Base-by-base conservation (phyloP, 2,113 vertebrate species). In the Amphiprion ocellaris region DNA sequence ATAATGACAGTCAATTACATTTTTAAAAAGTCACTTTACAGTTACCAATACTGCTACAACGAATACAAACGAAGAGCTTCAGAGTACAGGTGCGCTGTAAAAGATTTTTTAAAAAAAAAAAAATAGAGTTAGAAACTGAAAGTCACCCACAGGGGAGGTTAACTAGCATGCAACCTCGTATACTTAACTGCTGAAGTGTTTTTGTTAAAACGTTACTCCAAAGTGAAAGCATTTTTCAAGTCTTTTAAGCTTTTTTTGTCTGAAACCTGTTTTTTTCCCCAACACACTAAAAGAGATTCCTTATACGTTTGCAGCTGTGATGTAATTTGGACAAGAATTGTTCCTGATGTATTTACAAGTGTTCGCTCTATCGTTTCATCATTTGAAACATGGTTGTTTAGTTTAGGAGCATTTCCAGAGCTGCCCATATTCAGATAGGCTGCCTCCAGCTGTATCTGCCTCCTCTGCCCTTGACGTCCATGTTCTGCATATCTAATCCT, bases 391-490 rank as follows among this genome's bases (percentile, higher is more conserved):
- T 44, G 67, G 82, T 69, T 91, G 81, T 90, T 86, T 81, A 49
- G 77, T 87, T 85, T 81, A 71, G 24, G 44, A 81, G 74, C 73
- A 54, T 64, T 68, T 88, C 68, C 73, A 89, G 74, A 79, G 69
- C 83, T 55, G 49, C 49, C 53, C 80, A 72, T 86, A 72, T 79
- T 82, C 83, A 83, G 72, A 87, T 82, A 68, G 74, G 71, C 60
- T 84, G 91, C 90, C 89, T 91, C 79, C 68, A 90, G 91, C 90
- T 87, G 73, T 77, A 87, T 92, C 78, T 91, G 86, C 84, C 88
- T 92, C 71, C 69, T 87, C 82, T 92, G 90, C 86, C 89, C 90
- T 92, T 93, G 84, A 92, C 83, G 37, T 89, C 84, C 83, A 91
- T 90, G 87, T 90, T 89, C 77, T 92, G 89, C 86, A 91, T 90